Conservation (phyloP, 53 echinoderm and acorn worm species). For the Mesocentrotus franciscanus region DNA sequence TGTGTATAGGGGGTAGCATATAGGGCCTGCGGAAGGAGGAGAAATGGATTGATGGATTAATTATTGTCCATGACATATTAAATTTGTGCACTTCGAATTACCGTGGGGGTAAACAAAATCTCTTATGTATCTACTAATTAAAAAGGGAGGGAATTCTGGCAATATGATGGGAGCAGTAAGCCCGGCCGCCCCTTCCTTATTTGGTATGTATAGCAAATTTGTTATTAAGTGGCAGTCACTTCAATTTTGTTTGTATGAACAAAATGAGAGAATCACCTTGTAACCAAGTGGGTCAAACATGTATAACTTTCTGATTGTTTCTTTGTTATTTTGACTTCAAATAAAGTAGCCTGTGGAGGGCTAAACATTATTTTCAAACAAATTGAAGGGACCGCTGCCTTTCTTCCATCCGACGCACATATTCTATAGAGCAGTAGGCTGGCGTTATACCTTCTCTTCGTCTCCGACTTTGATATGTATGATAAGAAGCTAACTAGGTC, state of each 20-base stretch:
- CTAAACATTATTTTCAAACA: background rate
- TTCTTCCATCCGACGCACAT: background rate
- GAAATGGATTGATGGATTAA: background rate
- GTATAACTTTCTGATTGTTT: too few species aligned
- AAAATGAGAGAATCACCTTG: too few species aligned
- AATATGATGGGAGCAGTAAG: too few species aligned
- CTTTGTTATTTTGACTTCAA: background rate
- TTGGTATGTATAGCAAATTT: too few species aligned
- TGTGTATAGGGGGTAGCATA: background rate
- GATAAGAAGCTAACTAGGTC: background rate
- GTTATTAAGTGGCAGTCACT: too few species aligned
- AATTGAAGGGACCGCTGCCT: background rate
- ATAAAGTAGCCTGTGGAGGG: background rate
- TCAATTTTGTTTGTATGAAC: too few species aligned
- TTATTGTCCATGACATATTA: background rate
- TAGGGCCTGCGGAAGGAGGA: background rate
- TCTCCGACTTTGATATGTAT: background rate
- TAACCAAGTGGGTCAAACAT: too few species aligned
- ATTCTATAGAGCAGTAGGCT: background rate
- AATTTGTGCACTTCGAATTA: background rate
- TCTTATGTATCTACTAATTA: too few species aligned
- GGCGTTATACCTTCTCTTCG: background rate
- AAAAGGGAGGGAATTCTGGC: too few species aligned
- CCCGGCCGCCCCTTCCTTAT: too few species aligned
- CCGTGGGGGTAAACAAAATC: too few species aligned